These are phyloP conservation scores for Ascaphus truei DNA, from an alignment of 2,113 vertebrate species.

Conservation along the genomic window DNA sequence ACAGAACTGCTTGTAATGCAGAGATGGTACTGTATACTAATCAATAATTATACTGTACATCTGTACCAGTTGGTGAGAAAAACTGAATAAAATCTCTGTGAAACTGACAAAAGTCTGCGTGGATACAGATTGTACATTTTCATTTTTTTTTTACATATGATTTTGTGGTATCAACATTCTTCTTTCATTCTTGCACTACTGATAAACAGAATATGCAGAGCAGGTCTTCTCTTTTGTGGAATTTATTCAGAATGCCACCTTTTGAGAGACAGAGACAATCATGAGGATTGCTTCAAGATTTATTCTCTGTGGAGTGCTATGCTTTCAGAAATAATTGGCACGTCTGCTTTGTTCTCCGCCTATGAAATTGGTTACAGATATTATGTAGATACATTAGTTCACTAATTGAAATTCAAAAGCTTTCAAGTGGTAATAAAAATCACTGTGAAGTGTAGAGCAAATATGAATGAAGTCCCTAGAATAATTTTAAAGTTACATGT, in stretches of 20 bases:
- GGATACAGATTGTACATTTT: too few species aligned
- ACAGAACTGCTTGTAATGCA: too few species aligned
- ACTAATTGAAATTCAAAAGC: conserved; percentile 5
- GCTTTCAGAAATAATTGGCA: not conserved
- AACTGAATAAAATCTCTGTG: too few species aligned
- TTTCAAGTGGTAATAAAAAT: not conserved
- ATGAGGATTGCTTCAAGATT: not conserved
- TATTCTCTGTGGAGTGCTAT: not conserved
- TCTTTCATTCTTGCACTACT: not conserved
- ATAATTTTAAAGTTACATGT: not conserved
- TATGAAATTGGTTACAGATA: not conserved
- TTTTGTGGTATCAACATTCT: too few species aligned
- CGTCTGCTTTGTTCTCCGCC: not conserved
- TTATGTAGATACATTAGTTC: not conserved
- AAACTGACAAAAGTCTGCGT: too few species aligned
- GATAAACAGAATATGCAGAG: too few species aligned
- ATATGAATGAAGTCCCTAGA: not conserved
- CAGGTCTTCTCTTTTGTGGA: not conserved
- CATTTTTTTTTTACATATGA: too few species aligned
- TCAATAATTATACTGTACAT: too few species aligned
- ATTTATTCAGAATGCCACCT: not conserved
- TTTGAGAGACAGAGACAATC: not conserved
- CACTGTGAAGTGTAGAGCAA: not conserved
- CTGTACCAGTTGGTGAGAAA: too few species aligned
- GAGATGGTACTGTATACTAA: too few species aligned